Conservation (phyloP, 1,140 invertebrate genomes). For the Halotydeus destructor region DNA sequence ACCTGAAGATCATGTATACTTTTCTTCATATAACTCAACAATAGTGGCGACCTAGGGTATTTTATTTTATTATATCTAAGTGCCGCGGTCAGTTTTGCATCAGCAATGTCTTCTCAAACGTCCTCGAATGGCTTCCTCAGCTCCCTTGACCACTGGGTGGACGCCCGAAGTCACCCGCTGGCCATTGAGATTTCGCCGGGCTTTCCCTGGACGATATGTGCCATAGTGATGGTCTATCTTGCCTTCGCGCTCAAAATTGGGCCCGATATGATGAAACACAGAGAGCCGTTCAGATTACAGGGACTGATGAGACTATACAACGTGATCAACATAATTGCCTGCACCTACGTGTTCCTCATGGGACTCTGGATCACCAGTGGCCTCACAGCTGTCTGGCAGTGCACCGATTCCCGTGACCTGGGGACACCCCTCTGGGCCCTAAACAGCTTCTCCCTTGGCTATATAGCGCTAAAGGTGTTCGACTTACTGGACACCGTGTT, state of each 20-base stretch:
- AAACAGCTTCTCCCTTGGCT: conserved; percentile 28
- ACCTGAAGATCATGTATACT: no score
- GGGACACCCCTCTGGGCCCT: conserved; percentile 32
- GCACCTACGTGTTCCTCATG: conserved; percentile 15
- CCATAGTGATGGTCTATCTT: conserved; percentile 13
- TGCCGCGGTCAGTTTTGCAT: no score
- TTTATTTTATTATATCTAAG: no score
- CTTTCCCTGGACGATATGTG: conserved; percentile 1
- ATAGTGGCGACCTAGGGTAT: no score
- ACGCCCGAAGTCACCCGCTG: no score
- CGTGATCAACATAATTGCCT: conserved; percentile 21
- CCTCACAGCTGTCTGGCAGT: conserved; percentile 19
- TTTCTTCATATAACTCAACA: no score
- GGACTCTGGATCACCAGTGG: conserved; percentile 15
- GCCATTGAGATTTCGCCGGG: no score
- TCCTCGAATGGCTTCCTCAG: no score
- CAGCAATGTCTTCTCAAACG: no score
- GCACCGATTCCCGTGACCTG: conserved; percentile 17
- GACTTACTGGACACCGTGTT: conserved; percentile 14
- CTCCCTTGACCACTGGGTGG: no score
- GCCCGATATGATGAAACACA: conserved; percentile 61
- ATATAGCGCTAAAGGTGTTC: conserved; percentile 31
- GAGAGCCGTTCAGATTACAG: conserved; percentile 57
- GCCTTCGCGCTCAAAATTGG: conserved; percentile 30
- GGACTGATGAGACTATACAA: conserved; percentile 60